Base-by-base conservation (phyloP, 2,113 vertebrate species). In the Haemorhous mexicanus region DNA sequence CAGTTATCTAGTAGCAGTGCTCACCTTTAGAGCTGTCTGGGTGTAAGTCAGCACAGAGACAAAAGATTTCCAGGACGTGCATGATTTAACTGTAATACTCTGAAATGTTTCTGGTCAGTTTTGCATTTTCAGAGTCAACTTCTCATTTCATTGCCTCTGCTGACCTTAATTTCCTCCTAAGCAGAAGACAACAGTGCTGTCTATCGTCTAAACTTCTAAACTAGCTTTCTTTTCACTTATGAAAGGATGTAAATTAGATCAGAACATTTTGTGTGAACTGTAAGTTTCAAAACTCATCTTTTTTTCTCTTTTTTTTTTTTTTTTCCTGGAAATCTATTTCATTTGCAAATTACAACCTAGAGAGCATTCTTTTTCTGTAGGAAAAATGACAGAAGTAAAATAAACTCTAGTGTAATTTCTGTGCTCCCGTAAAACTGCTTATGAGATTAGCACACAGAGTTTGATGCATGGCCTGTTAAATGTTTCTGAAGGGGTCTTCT, bases 361-460 rank as follows among this genome's bases (percentile, higher is more conserved):
- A 84, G 53, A 70, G 13, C n/a, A 63, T 87, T 59, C 19, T 78
- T 94, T 76, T 73, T 87, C 53, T 74, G 32, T 61, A 68, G n/a
- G 59, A 86, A 77, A 91, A 95, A 53, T 56, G 18, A 81, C 17
- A 66, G 86, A 95, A 78, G 50, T 91, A 81, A 62, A 83, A 87
- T 88, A 94, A 95, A 83, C 56, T 87, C 22, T 50, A 67, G 35
- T 95, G 95, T 83, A 41, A 32, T 87, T 94, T 87, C 43, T 94
- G n/a, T 62, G 52, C 66, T 92, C 26, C 47, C 17, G 6, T 79
- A 50, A 87, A 93, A 92, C 53, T 78, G 55, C 81, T 56, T 86
- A 58, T 59, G 75, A 92, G 72, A 67, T 86, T 92, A 91, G n/a
- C 79, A 59, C 79, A 55, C 62, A n/a, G 67, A 83, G 13, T 89